Evolutionary conservation across 2,888 invertebrate species (phyloP), one percentile per base, ranked within the genome.

Genomic region (Iselma pallidipennis): DNA sequence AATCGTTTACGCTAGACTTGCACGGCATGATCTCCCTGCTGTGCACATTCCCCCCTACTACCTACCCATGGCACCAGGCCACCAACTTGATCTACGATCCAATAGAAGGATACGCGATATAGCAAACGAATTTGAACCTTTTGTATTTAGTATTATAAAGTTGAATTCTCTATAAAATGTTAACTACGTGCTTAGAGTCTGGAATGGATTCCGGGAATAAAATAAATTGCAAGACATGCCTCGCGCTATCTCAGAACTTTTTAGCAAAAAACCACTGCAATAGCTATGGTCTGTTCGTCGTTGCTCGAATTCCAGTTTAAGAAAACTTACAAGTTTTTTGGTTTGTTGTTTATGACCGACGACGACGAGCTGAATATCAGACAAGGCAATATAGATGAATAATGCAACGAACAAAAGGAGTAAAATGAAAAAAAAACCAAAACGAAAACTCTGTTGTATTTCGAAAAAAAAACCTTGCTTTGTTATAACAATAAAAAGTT

Each of bases 171-270:
- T 33, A 16, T 61, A 59, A 21, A 42, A 48, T 59, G 37, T 58
- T 72, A 73, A 73, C 71, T 80, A 79, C 79, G 78, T 80, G 81
- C 77, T 72, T 74, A 73, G 76, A 74, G 78, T 74, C 74, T 73
- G 77, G 76, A 78, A 80, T 81, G 80, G 78, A 79, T 80, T 80
- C 80, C 74, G 74, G 78, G 78, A 80, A 81, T 78, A 78, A 80
- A 80, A 80, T 81, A 79, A 80, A 80, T 80, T 80, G 80, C 80
- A 76, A 79, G 76, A 76, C 75, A 74, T 65, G 76, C 74, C n/a
- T 72, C 69, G 74, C 4, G 37, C 74, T 74, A 74, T 77, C 76
- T 77, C 73, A 69, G 72, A 69, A 73, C 71, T 73, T 75, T 74
- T 73, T 66, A 63, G 64, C 65, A 65, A 66, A 69, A 66, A 67